These are phyloP conservation scores for Caenorhabditis inopinata DNA, from an alignment of 1,140 invertebrate genomes.

Conservation along the genomic window DNA sequence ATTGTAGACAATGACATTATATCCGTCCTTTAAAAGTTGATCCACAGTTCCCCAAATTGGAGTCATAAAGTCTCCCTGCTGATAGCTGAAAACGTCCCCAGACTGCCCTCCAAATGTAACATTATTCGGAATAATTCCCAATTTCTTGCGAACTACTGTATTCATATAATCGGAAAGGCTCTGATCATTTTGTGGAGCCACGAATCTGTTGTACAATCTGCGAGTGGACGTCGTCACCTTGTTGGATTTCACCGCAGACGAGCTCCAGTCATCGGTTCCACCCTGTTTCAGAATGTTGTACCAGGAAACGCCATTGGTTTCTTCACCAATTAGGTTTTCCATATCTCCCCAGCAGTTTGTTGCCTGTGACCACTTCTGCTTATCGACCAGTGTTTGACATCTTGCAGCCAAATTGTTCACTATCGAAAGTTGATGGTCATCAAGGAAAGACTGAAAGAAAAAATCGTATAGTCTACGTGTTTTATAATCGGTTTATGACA, in stretches of 20 bases:
- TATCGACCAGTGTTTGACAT: slow-evolving; percentile 66
- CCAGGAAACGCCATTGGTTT: slow-evolving; percentile 75
- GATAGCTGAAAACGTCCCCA: slow-evolving; percentile 64
- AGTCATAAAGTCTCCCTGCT: slow-evolving; percentile 68
- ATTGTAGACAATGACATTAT: slow-evolving; percentile 67
- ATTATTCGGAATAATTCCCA: slow-evolving; percentile 66
- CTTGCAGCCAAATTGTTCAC: slow-evolving; percentile 65
- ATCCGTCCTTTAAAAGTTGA: slow-evolving; percentile 57
- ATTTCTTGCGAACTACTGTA: slow-evolving; percentile 63
- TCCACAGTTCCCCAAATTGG: slow-evolving; percentile 63
- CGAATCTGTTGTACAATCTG: slow-evolving; percentile 36
- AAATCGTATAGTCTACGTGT: not conserved
- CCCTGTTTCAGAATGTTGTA: slow-evolving; percentile 75
- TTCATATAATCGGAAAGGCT: slow-evolving; percentile 65
- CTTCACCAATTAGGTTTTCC: slow-evolving; percentile 70
- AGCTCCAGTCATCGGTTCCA: slow-evolving; percentile 48
- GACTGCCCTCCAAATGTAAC: slow-evolving; percentile 67
- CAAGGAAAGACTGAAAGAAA: slow-evolving; percentile 69
- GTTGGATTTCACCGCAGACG: not conserved
- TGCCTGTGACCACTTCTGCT: slow-evolving; percentile 70
- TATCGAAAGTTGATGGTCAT: slow-evolving; percentile 66
- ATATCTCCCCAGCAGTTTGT: slow-evolving; percentile 73
- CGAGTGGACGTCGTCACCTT: not conserved
- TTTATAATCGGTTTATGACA: not conserved
- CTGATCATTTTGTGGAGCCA: slow-evolving; percentile 49